A percentile compares a stretch with the other conserved stretches of the same genome.
Conservation (phyloP, 2,797 vertebrate genomes). For the Helarctos malayanus region DNA sequence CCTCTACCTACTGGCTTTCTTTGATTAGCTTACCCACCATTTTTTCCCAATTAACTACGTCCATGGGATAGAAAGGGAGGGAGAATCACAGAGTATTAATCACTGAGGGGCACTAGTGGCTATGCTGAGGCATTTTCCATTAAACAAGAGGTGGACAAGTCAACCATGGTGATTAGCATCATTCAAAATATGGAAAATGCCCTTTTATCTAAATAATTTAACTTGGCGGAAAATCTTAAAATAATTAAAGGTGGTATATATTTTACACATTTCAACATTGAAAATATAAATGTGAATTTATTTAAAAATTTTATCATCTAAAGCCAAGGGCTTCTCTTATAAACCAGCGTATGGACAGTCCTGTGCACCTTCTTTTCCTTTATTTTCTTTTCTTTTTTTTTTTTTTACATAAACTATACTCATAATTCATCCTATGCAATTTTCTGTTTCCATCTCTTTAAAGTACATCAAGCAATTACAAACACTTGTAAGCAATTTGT, state of each 20-base stretch:
- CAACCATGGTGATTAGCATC: background rate
- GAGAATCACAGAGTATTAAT: rapidly evolving
- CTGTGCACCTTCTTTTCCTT: background rate
- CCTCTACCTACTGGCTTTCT: background rate
- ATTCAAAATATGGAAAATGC: background rate
- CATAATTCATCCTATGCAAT: background rate
- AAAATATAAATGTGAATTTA: background rate
- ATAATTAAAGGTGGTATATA: background rate
- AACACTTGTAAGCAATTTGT: constrained; percentile 60
- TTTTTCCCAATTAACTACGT: background rate
- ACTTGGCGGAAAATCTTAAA: background rate
- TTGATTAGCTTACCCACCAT: background rate
- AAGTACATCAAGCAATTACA: constrained; percentile 54
- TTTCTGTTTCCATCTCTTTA: constrained; percentile 60
- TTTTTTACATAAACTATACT: background rate
- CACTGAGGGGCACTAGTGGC: too few species aligned
- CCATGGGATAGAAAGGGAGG: rapidly evolving
- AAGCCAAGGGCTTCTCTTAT: background rate
- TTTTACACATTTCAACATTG: background rate
- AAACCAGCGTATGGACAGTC: background rate
- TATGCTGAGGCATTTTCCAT: background rate
- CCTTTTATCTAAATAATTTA: background rate
- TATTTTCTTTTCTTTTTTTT: background rate
- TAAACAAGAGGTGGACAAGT: background rate
- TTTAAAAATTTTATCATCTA: constrained; percentile 11